Evolutionary conservation across 2,797 vertebrate species (phyloP), one percentile per base, ranked within the genome.

Genomic region (Malurus leucopterus): DNA sequence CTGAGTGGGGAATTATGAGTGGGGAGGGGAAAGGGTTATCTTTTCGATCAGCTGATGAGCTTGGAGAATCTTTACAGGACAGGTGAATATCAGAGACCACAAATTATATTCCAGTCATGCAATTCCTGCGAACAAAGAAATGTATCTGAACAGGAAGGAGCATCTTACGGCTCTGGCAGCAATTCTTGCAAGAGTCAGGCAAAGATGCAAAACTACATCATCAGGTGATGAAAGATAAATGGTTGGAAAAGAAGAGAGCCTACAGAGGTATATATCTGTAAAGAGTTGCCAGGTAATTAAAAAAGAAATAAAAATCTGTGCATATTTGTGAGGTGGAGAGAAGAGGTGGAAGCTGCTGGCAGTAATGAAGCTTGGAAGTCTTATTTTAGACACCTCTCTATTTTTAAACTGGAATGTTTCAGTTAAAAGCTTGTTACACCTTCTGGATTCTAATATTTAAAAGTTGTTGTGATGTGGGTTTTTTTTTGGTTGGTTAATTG

Each of bases 211-310:
- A 78, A 36, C 49, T 88, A 70, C 88, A 75, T 89, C 70, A 76
- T 53, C 23, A 46, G 22, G 49, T 57, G 80, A 78, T 67, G 89
- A 93, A 75, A 93, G 71, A 86, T 18, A 92, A 89, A 91, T 59
- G 10, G 73, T 23, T 79, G 87, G 72, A 87, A 89, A 82, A 63
- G 23, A 67, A 30, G 22, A 84, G 10, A 72, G 44, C 13, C 51
- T 88, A 72, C 11, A 86, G 38, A 57, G 30, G 40, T 41, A 67
- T n/a, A 79, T 30, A 73, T 32, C 19, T 72, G 26, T 61, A 67
- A 91, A 69, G 67, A 75, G 57, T 9, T 86, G n/a, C 26, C 80
- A 94, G 49, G 23, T 61, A 90, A 81, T 84, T n/a, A 47, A 32
- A 54, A 75, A 46, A 26, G 34, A 61, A 49, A 30, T 58, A 57